Conservation (phyloP, 23 tunicate species). For the Trididemnum miniatum region DNA sequence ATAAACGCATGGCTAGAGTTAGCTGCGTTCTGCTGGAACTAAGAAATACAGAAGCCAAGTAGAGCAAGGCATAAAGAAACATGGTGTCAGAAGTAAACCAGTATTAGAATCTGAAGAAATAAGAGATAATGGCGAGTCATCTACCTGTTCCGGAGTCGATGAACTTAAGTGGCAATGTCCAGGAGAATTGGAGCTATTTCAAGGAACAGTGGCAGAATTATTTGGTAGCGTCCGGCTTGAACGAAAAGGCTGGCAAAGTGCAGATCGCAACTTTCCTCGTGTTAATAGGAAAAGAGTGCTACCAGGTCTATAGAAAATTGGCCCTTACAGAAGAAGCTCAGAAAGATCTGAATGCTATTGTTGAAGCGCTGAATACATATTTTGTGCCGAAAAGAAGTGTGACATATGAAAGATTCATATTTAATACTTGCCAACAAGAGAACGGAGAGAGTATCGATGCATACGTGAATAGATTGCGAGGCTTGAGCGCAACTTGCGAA, state of each 20-base stretch:
- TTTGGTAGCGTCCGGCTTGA: neutral
- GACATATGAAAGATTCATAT: neutral
- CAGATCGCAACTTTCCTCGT: neutral
- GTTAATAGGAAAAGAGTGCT: neutral
- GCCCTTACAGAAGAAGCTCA: neutral
- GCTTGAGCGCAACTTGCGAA: neutral
- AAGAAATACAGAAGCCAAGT: too few species aligned
- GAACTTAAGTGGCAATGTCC: neutral
- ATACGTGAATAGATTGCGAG: neutral
- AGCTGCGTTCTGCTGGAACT: too few species aligned
- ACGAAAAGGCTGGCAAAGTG: neutral
- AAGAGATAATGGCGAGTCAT: neutral
- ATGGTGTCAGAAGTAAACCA: constrained; percentile 1
- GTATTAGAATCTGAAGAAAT: too few species aligned
- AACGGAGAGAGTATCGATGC: neutral
- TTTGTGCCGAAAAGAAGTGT: neutral
- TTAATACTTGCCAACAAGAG: neutral
- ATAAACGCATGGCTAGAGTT: too few species aligned
- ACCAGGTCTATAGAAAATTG: neutral
- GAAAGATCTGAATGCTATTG: neutral
- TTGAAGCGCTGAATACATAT: neutral
- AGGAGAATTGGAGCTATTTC: constrained; percentile 9
- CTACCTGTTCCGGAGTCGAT: neutral
- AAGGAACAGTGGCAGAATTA: constrained; percentile 2
- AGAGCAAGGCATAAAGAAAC: too few species aligned